phyloP scores from a whole-genome alignment of 2,797 vertebrate species.

The Sphenodon punctatus region DNA sequence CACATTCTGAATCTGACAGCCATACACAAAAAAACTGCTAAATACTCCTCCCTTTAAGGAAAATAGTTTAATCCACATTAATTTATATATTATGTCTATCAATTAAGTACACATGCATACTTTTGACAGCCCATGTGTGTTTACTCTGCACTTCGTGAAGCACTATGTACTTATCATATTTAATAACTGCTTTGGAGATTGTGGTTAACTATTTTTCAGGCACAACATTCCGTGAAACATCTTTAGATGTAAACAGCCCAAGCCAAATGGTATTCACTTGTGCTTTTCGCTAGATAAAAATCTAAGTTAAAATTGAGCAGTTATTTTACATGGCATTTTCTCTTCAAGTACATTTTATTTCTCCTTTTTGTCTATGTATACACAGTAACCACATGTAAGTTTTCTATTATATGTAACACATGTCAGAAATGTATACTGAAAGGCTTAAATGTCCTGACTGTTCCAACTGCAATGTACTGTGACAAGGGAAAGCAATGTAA shows the following conservation, averaged over 20 bases:
- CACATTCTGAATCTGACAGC: not conserved
- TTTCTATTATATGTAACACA: not conserved
- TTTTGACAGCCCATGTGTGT: slow-evolving; percentile 26
- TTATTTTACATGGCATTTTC: slow-evolving; percentile 22
- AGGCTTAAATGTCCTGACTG: not conserved
- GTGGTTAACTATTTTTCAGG: slow-evolving; percentile 4
- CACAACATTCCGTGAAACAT: slow-evolving; percentile 6
- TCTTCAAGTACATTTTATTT: slow-evolving; percentile 41
- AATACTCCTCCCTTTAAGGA: slow-evolving; percentile 38
- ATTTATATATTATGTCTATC: slow-evolving; percentile 16
- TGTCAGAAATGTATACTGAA: slow-evolving; percentile 8
- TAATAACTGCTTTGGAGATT: not conserved
- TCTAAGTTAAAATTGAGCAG: slow-evolving; percentile 14
- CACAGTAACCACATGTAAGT: not conserved
- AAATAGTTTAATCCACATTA: slow-evolving; percentile 26
- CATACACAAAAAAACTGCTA: slow-evolving; percentile 25
- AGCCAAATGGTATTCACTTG: not conserved
- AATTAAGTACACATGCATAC: slow-evolving; percentile 3
- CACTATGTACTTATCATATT: not conserved
- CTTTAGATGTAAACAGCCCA: slow-evolving; percentile 11
- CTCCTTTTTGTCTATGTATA: not conserved
- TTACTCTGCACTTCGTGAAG: slow-evolving; percentile 7
- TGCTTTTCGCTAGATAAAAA: slow-evolving; percentile 27
- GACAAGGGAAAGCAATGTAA: slow-evolving; percentile 48
- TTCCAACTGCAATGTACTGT: slow-evolving; percentile 30